Evolutionary conservation across 2,113 vertebrate genomes (phyloP), one percentile per base, ranked within the genome.

Genomic region (Hylia prasina): DNA sequence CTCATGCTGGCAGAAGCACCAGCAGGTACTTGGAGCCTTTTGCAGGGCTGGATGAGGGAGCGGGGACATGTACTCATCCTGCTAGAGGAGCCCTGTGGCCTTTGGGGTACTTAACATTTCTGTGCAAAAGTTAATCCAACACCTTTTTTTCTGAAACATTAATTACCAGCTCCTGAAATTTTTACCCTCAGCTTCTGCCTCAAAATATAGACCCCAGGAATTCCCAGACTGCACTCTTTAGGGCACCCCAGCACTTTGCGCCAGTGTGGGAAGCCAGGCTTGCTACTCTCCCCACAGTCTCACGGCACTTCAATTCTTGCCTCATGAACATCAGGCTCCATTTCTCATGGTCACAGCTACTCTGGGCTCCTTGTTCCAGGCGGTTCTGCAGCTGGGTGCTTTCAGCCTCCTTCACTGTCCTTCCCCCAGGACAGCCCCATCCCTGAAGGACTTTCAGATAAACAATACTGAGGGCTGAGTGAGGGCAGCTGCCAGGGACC

Each of bases 251-350:
- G 39, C 14, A 53, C 24, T 47, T 40, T 16, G 21, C 61, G 70
- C 9, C 21, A n/a, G 17, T 13, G 12, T 6, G 1, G 28, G n/a
- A 30, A 60, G 45, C n/a, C 70, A 68, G 61, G 47, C 54, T 61
- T 47, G 17, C 23, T 76, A 27, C 6, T 13, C 22, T 54, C 39
- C 33, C 13, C 5, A 1, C 21, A 68, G 47, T 54, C n/a, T 27
- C 30, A 22, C 2, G 1, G 65, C 27, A 6, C 47, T 61, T 53
- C 24, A 3, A 0, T 12, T 83, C 63, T 56, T 40, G 57, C 21
- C 24, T 50, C 0, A 0, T 57, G 35, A 90, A 37, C 3, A 1
- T 24, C 8, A 6, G 42, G 71, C 42, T 91, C 35, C 3, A 0
- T 24, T 89, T 71, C 48, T 61, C 72, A 72, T 2, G 6, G 66